Percentiles rank a stretch among this genome's conserved stretches.
Conservation (phyloP, 2,113 vertebrate genomes). For the Megaceryle maxima region DNA sequence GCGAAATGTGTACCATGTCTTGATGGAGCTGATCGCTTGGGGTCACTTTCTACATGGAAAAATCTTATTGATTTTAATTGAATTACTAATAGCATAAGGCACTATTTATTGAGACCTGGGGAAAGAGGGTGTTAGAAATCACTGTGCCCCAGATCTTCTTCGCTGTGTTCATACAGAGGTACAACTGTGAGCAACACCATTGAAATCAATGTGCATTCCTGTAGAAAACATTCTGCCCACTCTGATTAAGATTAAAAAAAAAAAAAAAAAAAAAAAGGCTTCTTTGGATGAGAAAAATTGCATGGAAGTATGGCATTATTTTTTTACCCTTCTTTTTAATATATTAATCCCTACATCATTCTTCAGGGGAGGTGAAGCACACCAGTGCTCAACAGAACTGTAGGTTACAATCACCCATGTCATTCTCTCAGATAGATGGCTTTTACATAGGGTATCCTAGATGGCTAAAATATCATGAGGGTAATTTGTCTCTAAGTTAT, state of each 20-base stretch:
- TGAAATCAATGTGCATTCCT: neutral
- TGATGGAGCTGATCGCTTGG: neutral
- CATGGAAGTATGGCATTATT: neutral
- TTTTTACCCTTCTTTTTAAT: neutral
- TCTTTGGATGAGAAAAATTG: neutral
- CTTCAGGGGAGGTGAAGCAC: neutral
- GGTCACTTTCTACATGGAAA: neutral
- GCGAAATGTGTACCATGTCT: neutral
- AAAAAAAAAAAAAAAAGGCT: neutral
- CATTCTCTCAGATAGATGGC: constrained; percentile 15
- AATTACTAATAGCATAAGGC: neutral
- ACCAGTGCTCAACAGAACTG: neutral
- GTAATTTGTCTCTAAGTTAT: constrained; percentile 60
- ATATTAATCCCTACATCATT: neutral
- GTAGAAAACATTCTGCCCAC: neutral
- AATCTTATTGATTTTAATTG: neutral
- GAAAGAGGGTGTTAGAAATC: neutral
- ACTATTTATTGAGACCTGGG: neutral
- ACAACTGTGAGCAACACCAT: neutral
- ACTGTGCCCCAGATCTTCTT: neutral
- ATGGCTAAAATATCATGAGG: constrained; percentile 35
- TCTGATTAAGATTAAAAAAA: neutral
- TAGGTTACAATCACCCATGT: neutral
- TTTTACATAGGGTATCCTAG: neutral
- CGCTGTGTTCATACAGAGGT: neutral